Conservation (phyloP, 2,113 vertebrate species). For the Bujurquina vittata region DNA sequence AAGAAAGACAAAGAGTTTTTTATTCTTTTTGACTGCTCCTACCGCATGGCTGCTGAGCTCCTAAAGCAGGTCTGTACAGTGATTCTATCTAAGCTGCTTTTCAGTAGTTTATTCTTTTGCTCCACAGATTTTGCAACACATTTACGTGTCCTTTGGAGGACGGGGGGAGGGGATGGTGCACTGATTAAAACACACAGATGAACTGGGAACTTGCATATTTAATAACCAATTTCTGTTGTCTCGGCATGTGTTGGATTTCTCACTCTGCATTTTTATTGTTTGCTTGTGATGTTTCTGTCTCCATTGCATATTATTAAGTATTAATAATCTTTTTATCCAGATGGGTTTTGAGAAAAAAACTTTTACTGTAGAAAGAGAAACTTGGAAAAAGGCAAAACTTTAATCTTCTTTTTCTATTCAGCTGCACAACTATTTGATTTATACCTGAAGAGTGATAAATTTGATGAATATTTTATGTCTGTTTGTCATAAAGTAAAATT, state of each 20-base stretch:
- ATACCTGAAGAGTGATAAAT: not conserved
- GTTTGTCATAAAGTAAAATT: not conserved
- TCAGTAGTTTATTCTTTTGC: not conserved
- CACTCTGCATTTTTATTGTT: not conserved
- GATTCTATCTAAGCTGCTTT: not conserved
- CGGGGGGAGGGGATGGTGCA: not conserved
- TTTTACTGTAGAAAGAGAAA: not conserved
- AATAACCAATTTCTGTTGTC: not conserved
- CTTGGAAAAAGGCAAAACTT: not conserved
- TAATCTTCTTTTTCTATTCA: not conserved
- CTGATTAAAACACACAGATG: not conserved
- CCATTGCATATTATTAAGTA: not conserved
- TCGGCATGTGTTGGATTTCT: not conserved
- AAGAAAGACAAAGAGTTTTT: slow-evolving; percentile 96
- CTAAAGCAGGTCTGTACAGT: slow-evolving; percentile 89
- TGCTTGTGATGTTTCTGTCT: not conserved
- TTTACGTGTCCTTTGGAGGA: not conserved
- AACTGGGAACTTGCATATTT: not conserved
- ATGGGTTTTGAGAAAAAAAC: not conserved
- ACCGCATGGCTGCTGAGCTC: slow-evolving; percentile 89
- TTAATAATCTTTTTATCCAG: not conserved
- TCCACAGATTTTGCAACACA: not conserved
- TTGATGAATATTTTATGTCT: not conserved
- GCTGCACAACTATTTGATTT: not conserved
- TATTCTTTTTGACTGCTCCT: slow-evolving; percentile 95